Evolutionary conservation across 2,113 vertebrate species (phyloP), one percentile per base, ranked within the genome.

Genomic region (Lepus timidus): DNA sequence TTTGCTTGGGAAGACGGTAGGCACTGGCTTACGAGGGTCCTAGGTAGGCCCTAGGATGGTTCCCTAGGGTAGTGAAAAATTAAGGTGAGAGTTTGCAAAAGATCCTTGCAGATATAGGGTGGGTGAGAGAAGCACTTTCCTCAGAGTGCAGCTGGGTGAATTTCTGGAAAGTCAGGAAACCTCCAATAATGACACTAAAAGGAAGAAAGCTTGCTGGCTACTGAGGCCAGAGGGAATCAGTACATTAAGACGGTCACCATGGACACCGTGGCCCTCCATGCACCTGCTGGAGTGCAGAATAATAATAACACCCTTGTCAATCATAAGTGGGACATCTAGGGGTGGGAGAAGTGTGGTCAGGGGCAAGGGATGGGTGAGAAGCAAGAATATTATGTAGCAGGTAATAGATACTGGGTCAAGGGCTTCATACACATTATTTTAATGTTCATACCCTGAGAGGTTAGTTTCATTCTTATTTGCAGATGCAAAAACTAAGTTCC

Each of bases 381-480:
- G 31, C 31, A 22, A 8, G 51, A n/a, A 36, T 39, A 22, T 61
- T 19, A 12, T 9, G 27, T 61, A 4, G 19, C 16, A 49, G 17
- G 12, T 74, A 33, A 49, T 36, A 85, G 55, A 23, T 61, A 20
- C 14, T 25, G 55, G 49, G 13, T 51, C 52, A 49, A 33, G 67
- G 81, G 44, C 33, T 65, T 83, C 20, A 33, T 17, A 36, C 20
- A 52, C 16, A 78, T 61, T 44, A 5, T 23, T 76, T 78, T 76
- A 52, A 65, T 65, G n/a, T 84, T 74, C 39, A 33, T 67, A 62
- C 29, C 55, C 33, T 68, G 55, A 85, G 25, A 64, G 51, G 6
- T 67, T 51, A 51, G 29, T 92, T 91, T 71, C 29, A 55, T 75
- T 79, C 64, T 75, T 90, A 23, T n/a, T 85, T 82, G 74, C 27